phyloP scores from a whole-genome alignment of 2,113 vertebrate genomes.

The Podarcis muralis region DNA sequence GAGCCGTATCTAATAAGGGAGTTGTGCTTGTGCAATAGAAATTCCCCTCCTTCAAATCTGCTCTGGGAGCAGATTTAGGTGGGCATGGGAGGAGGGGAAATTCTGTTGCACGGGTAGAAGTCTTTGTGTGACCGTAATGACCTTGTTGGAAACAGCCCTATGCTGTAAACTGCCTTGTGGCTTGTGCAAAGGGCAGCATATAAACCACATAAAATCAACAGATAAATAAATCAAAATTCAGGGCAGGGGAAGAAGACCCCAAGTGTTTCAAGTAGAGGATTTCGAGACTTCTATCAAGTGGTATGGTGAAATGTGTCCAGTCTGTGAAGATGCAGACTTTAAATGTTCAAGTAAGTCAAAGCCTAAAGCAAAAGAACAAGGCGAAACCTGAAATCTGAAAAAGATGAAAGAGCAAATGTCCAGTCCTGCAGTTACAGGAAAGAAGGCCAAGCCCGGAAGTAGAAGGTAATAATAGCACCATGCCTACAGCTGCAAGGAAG shows the following conservation, averaged over 20 bases:
- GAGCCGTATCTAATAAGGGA: too few species aligned
- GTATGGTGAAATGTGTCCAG: neutral
- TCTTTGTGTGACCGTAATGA: too few species aligned
- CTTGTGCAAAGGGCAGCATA: too few species aligned
- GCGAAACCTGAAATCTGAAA: neutral
- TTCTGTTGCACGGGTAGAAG: too few species aligned
- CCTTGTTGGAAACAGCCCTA: too few species aligned
- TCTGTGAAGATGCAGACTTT: neutral
- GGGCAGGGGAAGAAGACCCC: too few species aligned
- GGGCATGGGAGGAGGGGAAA: too few species aligned
- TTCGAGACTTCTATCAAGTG: neutral
- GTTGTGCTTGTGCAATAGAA: too few species aligned
- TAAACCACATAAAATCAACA: too few species aligned
- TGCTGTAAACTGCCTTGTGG: too few species aligned
- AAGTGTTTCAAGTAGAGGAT: neutral
- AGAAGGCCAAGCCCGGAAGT: neutral
- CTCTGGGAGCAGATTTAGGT: too few species aligned
- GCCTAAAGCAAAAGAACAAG: neutral
- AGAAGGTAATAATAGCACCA: conserved; percentile 10
- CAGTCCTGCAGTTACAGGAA: rapidly evolving
- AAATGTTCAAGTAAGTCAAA: neutral
- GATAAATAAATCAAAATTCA: neutral
- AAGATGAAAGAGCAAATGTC: neutral
- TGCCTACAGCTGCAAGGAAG: neutral
- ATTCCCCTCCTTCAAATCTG: too few species aligned